phyloP scores from a whole-genome alignment of 2,797 vertebrate species.

The Helarctos malayanus region DNA sequence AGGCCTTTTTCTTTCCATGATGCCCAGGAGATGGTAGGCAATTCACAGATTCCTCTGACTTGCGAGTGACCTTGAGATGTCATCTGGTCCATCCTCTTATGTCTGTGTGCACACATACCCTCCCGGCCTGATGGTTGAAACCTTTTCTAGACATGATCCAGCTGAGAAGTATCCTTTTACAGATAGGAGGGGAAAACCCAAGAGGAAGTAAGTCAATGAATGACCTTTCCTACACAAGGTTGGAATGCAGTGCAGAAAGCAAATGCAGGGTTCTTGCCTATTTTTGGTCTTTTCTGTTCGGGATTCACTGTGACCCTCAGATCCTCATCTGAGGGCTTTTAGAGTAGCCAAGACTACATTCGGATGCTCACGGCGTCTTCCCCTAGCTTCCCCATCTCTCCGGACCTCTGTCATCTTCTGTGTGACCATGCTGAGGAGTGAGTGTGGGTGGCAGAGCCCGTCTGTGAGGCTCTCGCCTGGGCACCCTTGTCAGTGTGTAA shows the following conservation, averaged over 20 bases:
- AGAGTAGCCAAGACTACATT: not conserved
- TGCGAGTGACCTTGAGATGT: conserved; percentile 5
- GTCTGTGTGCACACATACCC: not conserved
- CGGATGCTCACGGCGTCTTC: not conserved
- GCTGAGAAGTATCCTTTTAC: not conserved
- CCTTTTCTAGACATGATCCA: not conserved
- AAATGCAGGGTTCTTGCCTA: not conserved
- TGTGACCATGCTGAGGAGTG: not conserved
- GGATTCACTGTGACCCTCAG: not conserved
- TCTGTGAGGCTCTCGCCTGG: not conserved
- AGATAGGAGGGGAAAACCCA: not conserved
- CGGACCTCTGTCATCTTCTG: not conserved
- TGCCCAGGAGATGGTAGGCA: not conserved
- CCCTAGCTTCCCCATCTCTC: not conserved
- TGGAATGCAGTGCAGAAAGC: accelerated
- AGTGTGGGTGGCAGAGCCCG: not conserved
- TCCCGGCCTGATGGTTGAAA: not conserved
- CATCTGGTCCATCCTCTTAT: not conserved
- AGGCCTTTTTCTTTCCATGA: not conserved
- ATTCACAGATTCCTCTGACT: not conserved
- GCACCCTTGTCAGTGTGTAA: not conserved
- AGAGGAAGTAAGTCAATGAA: not conserved
- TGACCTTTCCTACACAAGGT: not conserved
- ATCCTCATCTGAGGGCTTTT: not conserved
- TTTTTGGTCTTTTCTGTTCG: not conserved